Base-by-base conservation (phyloP, 2,113 vertebrate genomes). In the Python bivittatus region DNA sequence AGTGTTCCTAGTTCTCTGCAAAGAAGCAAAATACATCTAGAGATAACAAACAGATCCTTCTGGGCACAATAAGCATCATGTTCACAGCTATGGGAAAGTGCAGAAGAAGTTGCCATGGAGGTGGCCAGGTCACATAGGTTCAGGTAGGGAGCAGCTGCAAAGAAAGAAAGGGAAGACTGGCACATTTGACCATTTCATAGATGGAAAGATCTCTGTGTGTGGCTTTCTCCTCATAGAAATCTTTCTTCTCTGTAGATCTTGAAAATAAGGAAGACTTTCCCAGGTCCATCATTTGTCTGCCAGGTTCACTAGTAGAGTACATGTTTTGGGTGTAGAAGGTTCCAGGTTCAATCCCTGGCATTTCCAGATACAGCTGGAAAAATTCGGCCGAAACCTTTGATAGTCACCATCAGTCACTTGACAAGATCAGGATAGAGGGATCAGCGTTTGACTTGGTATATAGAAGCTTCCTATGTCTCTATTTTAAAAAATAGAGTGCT, bases 61-160 rank as follows among this genome's bases (percentile, higher is more conserved):
- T 48, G 38, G 54, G 17, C 57, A 92, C 53, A 88, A 58, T 56
- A 6, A 83, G 27, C 68, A 88, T 53, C 29, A 23, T 38, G 79
- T 54, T 79, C 64, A 44, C 72, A 61, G 8, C 42, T 84, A 61
- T 12, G 6, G 91, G 44, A 56, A 92, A 87, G 72, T 88, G 93
- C 91, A 89, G 96, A 56, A 15, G 85, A 95, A 93, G 84, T 60
- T 12, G 1, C 17, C 61, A 93, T 90, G n/a, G n/a, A 89, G 27
- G 44, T 54, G 27, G 53, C 57, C 29, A 9, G 27, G 83, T 0
- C 3, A 0, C 0, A 0, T 6, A 0, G 44, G 84, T 89, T 60
- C 0, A 0, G 25, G 42, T 84, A 54, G 57, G 86, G 4, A 91
- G 56, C 17, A 64, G 33, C 6, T 23, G 33, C 53, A 79, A 79